phyloP scores from a whole-genome alignment of 2,113 vertebrate genomes.

The Podilymbus podiceps region DNA sequence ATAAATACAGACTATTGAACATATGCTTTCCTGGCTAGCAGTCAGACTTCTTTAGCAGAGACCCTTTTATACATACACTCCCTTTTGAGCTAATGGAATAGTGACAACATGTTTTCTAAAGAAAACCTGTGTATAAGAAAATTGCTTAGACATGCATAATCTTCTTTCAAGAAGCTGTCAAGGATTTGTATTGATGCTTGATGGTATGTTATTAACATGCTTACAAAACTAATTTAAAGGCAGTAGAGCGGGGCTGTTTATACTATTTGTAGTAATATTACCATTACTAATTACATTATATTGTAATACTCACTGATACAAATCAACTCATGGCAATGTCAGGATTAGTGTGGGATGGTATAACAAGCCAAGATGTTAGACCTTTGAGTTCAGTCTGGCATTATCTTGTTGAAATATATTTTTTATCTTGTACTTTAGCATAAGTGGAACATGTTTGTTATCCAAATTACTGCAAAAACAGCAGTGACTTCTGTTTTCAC shows the following conservation, averaged over 20 bases:
- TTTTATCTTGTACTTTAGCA: background rate
- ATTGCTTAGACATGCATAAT: conserved; percentile 42
- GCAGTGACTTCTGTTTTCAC: background rate
- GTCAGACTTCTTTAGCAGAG: conserved; percentile 7
- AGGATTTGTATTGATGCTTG: conserved; percentile 30
- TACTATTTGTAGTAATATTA: conserved; percentile 19
- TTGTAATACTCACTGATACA: conserved; percentile 28
- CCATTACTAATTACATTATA: conserved; percentile 40
- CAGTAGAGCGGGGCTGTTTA: conserved; percentile 8
- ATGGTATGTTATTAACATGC: conserved; percentile 46
- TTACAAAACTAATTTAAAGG: conserved; percentile 45
- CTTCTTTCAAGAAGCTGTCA: conserved; percentile 43
- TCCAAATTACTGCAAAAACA: background rate
- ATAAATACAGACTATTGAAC: conserved; percentile 9
- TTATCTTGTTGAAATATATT: background rate
- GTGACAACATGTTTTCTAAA: conserved; percentile 38
- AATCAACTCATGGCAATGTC: conserved; percentile 10
- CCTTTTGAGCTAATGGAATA: conserved; percentile 43
- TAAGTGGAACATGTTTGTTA: background rate
- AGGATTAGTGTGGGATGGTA: background rate
- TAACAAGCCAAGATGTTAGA: conserved; percentile 19
- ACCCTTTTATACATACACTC: background rate
- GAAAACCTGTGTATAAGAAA: conserved; percentile 47
- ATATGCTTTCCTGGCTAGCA: conserved; percentile 39
- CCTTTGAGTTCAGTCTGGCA: background rate